phyloP scores from a whole-genome alignment of 2,113 vertebrate species.

The Cochlearius cochlearius region DNA sequence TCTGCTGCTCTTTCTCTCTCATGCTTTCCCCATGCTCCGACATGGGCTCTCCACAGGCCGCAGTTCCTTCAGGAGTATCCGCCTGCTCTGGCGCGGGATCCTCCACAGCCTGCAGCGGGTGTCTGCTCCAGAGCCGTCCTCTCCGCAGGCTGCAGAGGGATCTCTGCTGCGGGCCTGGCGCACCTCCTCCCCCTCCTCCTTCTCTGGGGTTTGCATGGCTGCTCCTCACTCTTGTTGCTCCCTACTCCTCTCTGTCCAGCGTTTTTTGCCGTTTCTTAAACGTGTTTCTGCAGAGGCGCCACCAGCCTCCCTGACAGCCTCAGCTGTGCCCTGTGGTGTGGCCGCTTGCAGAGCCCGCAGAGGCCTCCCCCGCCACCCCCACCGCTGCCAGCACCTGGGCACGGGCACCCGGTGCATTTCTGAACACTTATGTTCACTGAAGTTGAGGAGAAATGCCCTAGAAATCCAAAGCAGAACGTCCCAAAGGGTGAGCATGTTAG shows the following conservation, averaged over 20 bases:
- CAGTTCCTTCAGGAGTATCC: not conserved
- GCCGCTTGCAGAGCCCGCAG: accelerated
- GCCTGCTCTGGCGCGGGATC: no score
- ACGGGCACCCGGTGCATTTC: accelerated
- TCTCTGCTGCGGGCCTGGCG: accelerated
- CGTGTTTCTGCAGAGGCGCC: not conserved
- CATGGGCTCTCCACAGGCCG: not conserved
- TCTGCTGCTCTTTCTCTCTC: not conserved
- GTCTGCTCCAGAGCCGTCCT: not conserved
- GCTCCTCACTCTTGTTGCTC: not conserved
- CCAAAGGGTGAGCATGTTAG: accelerated
- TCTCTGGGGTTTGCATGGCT: accelerated
- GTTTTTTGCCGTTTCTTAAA: not conserved
- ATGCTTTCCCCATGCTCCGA: not conserved
- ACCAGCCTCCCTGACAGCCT: not conserved
- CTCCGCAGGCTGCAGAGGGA: accelerated
- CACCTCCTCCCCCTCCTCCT: not conserved
- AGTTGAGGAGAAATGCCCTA: accelerated
- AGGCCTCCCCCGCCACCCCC: not conserved
- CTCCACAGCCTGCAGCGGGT: no score
- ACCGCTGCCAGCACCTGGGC: accelerated
- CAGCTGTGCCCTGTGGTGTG: not conserved
- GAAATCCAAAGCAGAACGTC: not conserved
- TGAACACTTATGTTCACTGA: not conserved
- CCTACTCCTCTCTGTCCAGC: not conserved